phyloP scores from a whole-genome alignment of 2,113 vertebrate species.

The Hylia prasina region DNA sequence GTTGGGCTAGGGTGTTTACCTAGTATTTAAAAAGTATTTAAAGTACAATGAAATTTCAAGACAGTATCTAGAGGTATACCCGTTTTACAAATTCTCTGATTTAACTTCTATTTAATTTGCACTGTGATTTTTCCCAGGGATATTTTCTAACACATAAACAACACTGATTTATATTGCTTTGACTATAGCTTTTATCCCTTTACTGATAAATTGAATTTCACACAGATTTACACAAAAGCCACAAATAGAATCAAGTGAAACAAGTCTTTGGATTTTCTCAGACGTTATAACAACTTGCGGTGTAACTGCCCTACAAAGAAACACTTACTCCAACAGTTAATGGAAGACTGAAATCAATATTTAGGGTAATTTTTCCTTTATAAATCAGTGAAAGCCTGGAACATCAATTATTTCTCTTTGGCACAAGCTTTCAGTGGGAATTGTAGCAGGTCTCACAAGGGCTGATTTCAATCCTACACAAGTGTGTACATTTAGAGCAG shows the following conservation, averaged over 20 bases:
- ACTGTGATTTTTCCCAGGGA: not conserved
- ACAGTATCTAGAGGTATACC: not conserved
- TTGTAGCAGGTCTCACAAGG: not conserved
- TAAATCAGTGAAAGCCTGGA: not conserved
- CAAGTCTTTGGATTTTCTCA: not conserved
- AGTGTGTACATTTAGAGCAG: not conserved
- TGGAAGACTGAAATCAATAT: not conserved
- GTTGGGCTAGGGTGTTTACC: not conserved
- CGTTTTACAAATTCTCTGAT: not conserved
- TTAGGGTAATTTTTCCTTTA: not conserved
- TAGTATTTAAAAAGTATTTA: not conserved
- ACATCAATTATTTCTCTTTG: not conserved
- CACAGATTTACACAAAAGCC: not conserved
- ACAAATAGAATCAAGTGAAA: not conserved
- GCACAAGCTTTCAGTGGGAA: not conserved
- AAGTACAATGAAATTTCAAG: not conserved
- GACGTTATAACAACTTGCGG: not conserved
- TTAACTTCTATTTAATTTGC: not conserved
- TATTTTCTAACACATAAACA: not conserved
- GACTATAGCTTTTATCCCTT: not conserved
- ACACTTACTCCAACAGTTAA: not conserved
- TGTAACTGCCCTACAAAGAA: not conserved
- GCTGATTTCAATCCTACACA: not conserved
- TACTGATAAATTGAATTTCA: not conserved
- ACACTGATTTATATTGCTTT: not conserved